Evolutionary conservation across 2,888 invertebrate species (phyloP), one percentile per base, ranked within the genome.

Genomic region (Mactromeris polynyma): DNA sequence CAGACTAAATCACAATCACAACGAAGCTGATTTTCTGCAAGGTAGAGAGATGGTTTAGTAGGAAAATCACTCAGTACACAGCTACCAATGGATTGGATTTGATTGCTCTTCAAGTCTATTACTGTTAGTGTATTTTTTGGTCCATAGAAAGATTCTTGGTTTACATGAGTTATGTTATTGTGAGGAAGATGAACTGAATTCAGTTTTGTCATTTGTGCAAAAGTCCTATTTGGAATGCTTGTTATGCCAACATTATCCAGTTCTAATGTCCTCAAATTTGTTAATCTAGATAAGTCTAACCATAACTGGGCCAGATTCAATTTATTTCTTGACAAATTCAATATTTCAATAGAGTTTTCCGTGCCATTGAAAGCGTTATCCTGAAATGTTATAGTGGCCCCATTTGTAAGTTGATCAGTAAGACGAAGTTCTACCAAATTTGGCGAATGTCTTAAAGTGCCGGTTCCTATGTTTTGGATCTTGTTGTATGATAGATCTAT

Each of bases 1-100:
- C 98, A 98, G 46, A 98, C 97, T 0, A 98, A 96, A 42, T 98
- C 97, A 96, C 99, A 99, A 96, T 98, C 98, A 95, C 99, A 99
- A 85, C 98, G 97, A 94, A 98, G 97, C 7, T 98, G 98, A 96
- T 99, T 99, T 80, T 97, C 97, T 38, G 98, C 98, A 94, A 99
- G 97, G 95, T 98, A 83, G 11, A 95, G 40, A 11, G 83, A 86
- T 7, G 93, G 89, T 9, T 94, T 83, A 11, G 81, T 83, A 4
- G 88, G 89, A 79, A 93, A 94, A 40, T 93, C 89, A 42, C 88
- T 83, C 38, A 96, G 94, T n/a, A 93, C 92, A 89, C 96, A 96
- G 33, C 91, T 85, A 40, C 89, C 88, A 2, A 96, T 83, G 31
- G 91, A 87, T 58, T 84, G 46, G 19, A 96, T 93, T 7, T 86